phyloP scores from a whole-genome alignment of 1,140 invertebrate species.

The Trinorchestia longiramus region DNA sequence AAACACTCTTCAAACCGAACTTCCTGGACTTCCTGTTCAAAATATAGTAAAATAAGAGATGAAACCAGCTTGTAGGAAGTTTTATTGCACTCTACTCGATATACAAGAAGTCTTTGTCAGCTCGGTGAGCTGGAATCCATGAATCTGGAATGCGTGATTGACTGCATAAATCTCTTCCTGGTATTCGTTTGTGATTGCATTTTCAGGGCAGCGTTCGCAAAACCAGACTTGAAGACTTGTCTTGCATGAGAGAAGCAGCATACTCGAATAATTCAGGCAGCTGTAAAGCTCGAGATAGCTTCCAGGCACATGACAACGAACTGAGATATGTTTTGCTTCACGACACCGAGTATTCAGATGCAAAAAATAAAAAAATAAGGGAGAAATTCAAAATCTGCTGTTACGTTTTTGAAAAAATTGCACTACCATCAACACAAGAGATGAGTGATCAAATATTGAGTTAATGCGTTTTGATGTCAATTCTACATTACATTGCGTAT shows the following conservation, averaged over 20 bases:
- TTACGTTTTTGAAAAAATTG: neutral
- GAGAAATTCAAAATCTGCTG: neutral
- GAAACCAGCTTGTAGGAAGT: neutral
- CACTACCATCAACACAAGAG: no score
- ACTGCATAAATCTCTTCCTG: neutral
- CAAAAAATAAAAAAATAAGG: neutral
- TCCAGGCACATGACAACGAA: neutral
- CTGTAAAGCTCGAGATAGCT: neutral
- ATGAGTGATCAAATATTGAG: no score
- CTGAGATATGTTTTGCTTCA: neutral
- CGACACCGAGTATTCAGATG: neutral
- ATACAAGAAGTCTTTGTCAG: neutral
- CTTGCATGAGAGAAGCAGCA: neutral
- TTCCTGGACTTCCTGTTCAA: neutral
- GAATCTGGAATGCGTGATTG: neutral
- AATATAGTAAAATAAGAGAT: neutral
- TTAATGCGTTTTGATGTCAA: no score
- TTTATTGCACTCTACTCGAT: neutral
- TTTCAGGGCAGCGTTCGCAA: neutral
- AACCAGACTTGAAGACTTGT: neutral
- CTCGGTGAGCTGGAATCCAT: neutral
- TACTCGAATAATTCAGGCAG: neutral
- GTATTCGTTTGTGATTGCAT: neutral
- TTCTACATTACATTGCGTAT: no score
- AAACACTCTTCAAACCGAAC: neutral